Conservation (phyloP, 2,113 vertebrate species). For the Forbesichthys papilliferus region DNA sequence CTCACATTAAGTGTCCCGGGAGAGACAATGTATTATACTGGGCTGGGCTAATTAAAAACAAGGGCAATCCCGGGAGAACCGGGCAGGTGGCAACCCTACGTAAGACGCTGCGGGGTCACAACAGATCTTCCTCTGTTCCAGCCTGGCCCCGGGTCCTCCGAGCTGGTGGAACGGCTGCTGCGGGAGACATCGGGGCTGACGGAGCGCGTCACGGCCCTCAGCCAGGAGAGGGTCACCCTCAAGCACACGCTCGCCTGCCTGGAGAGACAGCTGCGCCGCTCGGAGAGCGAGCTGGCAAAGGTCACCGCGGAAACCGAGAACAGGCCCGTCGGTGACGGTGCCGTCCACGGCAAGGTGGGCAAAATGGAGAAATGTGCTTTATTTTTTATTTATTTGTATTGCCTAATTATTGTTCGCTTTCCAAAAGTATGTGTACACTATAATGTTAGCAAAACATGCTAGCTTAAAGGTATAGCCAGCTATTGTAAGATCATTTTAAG, state of each 20-base stretch:
- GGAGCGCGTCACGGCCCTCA: conserved; percentile 58
- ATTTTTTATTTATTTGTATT: background rate
- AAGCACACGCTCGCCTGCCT: conserved; percentile 67
- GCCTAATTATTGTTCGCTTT: too few relatives aligned
- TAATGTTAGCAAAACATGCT: background rate
- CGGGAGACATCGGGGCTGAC: conserved; percentile 79
- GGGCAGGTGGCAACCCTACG: too few relatives aligned
- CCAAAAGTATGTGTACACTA: too few relatives aligned
- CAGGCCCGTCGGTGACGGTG: conserved; percentile 61
- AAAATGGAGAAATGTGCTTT: background rate
- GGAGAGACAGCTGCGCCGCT: conserved; percentile 65
- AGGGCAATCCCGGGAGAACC: too few relatives aligned
- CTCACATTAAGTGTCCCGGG: too few relatives aligned
- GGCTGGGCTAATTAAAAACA: too few relatives aligned
- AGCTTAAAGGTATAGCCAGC: background rate
- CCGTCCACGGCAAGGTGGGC: conserved; percentile 77
- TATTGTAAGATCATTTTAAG: too few relatives aligned
- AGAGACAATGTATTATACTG: too few relatives aligned
- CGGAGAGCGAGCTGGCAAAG: conserved; percentile 69
- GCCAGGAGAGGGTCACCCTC: conserved; percentile 73
- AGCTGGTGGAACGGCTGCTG: conserved; percentile 71
- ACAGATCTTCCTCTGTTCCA: background rate
- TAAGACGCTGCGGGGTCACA: too few relatives aligned
- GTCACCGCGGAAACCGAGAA: conserved; percentile 70
- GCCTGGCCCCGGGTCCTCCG: conserved; percentile 31